Evolutionary conservation across 2,797 vertebrate species (phyloP).

Genomic region (Gallinago solitaria): DNA sequence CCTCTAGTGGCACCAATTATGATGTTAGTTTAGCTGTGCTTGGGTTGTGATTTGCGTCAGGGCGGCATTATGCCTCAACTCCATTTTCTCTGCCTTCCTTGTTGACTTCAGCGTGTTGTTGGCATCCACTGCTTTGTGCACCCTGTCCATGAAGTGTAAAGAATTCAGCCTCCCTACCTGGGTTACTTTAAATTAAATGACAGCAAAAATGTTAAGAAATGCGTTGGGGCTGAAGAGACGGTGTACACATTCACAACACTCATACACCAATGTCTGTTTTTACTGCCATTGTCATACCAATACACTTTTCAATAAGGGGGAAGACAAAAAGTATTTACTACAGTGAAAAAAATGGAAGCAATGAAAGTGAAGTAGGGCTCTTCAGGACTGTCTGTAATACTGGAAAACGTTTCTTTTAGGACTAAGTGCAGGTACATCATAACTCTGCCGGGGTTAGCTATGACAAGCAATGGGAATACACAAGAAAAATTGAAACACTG

Average conservation of each 20-base stretch:
- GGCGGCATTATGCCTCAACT: background rate
- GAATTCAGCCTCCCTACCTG: background rate
- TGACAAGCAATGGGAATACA: background rate
- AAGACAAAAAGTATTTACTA: background rate
- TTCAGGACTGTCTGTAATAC: background rate
- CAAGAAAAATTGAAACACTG: background rate
- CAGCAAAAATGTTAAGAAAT: background rate
- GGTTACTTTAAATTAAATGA: background rate
- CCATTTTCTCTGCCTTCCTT: background rate
- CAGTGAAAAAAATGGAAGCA: background rate
- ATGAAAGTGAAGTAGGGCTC: background rate
- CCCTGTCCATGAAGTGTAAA: background rate
- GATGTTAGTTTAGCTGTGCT: background rate
- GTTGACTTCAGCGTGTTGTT: rapidly evolving
- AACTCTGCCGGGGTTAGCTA: background rate
- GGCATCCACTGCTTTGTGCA: background rate
- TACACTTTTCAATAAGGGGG: background rate
- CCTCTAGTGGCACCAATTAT: background rate
- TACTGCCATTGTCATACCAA: background rate
- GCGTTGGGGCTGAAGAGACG: background rate
- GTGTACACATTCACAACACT: background rate
- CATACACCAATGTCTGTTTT: background rate
- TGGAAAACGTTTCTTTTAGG: background rate
- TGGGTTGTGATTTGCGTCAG: background rate
- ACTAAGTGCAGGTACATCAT: background rate